These are phyloP conservation scores for Prorops nasuta DNA, from an alignment of 1,140 invertebrate genomes.

Conservation along the genomic window DNA sequence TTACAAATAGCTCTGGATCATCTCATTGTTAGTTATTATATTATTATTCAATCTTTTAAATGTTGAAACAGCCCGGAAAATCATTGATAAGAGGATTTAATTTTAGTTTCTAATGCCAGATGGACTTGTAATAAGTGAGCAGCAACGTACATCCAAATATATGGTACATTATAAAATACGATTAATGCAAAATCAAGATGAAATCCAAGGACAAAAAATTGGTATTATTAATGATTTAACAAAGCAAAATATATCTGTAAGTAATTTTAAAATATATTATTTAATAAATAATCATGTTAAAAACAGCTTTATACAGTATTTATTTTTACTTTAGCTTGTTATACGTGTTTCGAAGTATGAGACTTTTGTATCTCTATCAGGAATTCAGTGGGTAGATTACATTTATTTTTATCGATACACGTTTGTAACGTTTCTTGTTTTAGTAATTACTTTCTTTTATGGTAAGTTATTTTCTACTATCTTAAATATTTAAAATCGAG, in stretches of 20 bases:
- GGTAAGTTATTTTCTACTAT: constrained; percentile 30
- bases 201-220: constrained; percentile 49
- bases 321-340: constrained; percentile 37
- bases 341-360: constrained; percentile 46
- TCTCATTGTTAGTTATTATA: constrained; percentile 35
- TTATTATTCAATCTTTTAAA: constrained; percentile 3
- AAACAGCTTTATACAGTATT: constrained; percentile 7
- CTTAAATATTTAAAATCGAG: neutral
- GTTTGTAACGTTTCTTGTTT: constrained; percentile 37
- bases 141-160: constrained; percentile 31
- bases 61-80: neutral
- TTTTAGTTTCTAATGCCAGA: constrained; percentile 45
- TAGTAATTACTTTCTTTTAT: constrained; percentile 45
- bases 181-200: constrained; percentile 43
- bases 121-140: constrained; percentile 37
- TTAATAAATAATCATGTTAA: neutral
- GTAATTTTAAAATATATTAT: constrained; percentile 8
- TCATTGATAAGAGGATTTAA: neutral
- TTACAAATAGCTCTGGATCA: constrained; percentile 45
- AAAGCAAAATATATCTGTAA: constrained; percentile 51
- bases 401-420: constrained; percentile 47
- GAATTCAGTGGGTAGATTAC: constrained; percentile 47
- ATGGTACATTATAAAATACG: constrained; percentile 42
- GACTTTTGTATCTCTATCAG: constrained; percentile 38
- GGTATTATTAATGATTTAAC: constrained; percentile 46